Percentiles rank a stretch among this genome's conserved stretches.
Evolutionary conservation across 2,888 invertebrate genomes (phyloP).

Genomic region (Leptura quadrifasciata): DNA sequence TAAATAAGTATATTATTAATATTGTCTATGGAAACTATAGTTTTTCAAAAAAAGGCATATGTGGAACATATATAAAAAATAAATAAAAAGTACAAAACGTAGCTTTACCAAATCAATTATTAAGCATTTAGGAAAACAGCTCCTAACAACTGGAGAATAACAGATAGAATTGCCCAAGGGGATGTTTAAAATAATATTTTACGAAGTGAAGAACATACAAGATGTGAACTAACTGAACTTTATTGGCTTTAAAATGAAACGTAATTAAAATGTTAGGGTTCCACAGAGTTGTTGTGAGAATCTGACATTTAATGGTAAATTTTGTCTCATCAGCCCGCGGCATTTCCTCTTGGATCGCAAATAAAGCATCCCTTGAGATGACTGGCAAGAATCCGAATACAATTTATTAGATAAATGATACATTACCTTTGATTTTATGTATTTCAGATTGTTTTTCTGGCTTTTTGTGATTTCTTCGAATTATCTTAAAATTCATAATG

Average conservation of each 20-base stretch:
- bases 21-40: no score
- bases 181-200: slow-evolving; percentile 42
- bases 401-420: slow-evolving; percentile 23
- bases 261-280: slow-evolving; percentile 42
- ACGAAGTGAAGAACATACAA: slow-evolving; percentile 33
- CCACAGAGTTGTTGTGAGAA: slow-evolving; percentile 37
- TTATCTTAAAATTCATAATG: no score
- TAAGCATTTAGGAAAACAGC: neutral
- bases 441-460: no score
- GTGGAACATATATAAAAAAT: neutral
- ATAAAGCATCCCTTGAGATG: slow-evolving; percentile 17
- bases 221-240: slow-evolving; percentile 41
- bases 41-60: no score
- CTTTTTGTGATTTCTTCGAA: no score
- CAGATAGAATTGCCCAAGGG: slow-evolving; percentile 28
- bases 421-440: no score
- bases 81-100: neutral
- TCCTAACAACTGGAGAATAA: slow-evolving; percentile 9
- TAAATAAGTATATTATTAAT: no score
- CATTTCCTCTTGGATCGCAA: slow-evolving; percentile 14
- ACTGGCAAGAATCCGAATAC: slow-evolving; percentile 33
- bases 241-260: slow-evolving; percentile 40
- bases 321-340: slow-evolving; percentile 26
- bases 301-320: slow-evolving; percentile 39
- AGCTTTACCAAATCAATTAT: slow-evolving; percentile 5